Evolutionary conservation across 2,888 invertebrate genomes (phyloP), one percentile per base, ranked within the genome.

Genomic region (Microdon myrmicae): DNA sequence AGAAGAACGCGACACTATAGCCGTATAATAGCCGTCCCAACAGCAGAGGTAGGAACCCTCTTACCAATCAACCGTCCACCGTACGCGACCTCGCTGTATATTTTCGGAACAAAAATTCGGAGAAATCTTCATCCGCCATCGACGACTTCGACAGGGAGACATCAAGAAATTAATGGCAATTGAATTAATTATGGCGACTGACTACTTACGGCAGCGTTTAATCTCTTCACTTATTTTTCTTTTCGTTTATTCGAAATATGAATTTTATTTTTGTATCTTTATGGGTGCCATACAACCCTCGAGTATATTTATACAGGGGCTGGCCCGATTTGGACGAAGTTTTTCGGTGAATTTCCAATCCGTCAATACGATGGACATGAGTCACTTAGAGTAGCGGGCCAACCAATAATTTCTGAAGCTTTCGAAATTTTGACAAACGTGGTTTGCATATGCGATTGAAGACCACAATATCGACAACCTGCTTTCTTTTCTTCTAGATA

Each of bases 181-280:
- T 12, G 60, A 54, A 58, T 64, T 58, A 58, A 64, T 64, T 51
- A 64, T 51, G 58, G 58, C n/a, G n/a, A n/a, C 45, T 64, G 58
- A 58, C 64, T 64, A 64, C 64, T 58, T 58, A 35, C 31, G 58
- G 53, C 47, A 53, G 43, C 28, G 26, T 23, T 3, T 25, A 8
- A 6, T 37, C 37, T 43, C 20, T 29, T 28, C 22, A 8, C 22
- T 22, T 43, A 31, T 22, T 28, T 28, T 20, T 28, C 13, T 9
- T 20, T 17, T 8, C 19, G 1, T 17, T n/a, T 34, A n/a, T n/a
- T n/a, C n/a, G n/a, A n/a, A n/a, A n/a, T n/a, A n/a, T n/a, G n/a
- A n/a, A n/a, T n/a, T n/a, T n/a, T n/a, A n/a, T n/a, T n/a, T 5
- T 20, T 20, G 12, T 10, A 13, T 32, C 35, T 48, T 35, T 29